Evolutionary conservation across 2,113 vertebrate genomes (phyloP).

Genomic region (Psettodes erumei): DNA sequence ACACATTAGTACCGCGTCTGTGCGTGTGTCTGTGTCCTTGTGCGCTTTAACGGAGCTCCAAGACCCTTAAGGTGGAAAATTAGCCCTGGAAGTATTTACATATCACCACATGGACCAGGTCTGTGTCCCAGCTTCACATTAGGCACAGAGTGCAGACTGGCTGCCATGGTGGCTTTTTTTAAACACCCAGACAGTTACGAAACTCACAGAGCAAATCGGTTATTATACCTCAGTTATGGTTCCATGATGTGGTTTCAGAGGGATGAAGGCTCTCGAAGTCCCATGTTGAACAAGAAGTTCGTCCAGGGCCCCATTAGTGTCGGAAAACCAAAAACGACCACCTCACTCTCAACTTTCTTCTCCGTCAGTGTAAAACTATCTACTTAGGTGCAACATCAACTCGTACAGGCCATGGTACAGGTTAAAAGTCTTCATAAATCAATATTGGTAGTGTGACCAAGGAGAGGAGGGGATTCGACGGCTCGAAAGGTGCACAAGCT

Average conservation of each 20-base stretch:
- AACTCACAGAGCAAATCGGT: conserved; percentile 48
- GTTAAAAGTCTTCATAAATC: not conserved
- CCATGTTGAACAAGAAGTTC: conserved; percentile 15
- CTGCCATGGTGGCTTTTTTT: conserved; percentile 48
- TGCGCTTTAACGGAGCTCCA: conserved; percentile 31
- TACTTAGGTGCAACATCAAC: not conserved
- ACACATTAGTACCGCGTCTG: conserved; percentile 64
- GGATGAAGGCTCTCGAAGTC: conserved; percentile 23
- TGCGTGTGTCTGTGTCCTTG: conserved; percentile 26
- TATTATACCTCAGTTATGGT: conserved; percentile 54
- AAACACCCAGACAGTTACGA: conserved; percentile 58
- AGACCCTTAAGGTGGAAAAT: conserved; percentile 75
- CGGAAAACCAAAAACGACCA: conserved; percentile 14
- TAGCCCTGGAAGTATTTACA: conserved; percentile 63
- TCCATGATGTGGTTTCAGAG: conserved; percentile 57
- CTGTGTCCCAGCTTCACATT: conserved; percentile 58
- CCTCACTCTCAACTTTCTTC: conserved; percentile 5
- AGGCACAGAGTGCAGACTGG: conserved; percentile 36
- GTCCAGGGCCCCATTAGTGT: not conserved
- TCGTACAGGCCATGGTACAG: not conserved
- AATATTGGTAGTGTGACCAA: not conserved
- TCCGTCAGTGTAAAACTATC: conserved; percentile 6
- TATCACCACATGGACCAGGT: conserved; percentile 58
- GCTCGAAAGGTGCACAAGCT: not conserved
- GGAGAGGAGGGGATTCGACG: not conserved